phyloP scores from a whole-genome alignment of 2,888 invertebrate genomes.

The Chironomus tentans region DNA sequence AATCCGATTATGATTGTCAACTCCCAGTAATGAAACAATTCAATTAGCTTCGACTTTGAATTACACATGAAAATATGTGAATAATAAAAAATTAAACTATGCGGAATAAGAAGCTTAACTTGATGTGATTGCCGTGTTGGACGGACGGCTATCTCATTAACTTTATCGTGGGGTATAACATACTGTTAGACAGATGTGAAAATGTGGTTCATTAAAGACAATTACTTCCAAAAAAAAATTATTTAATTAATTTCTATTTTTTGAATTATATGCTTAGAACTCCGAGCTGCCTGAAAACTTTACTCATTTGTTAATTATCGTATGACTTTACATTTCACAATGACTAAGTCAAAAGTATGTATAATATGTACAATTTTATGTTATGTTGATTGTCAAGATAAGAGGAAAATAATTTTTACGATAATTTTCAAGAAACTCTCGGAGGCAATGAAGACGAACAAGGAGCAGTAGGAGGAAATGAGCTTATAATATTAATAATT shows the following conservation, averaged over 20 bases:
- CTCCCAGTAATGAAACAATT: conserved; percentile 5
- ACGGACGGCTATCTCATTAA: no score
- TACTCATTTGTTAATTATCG: not conserved
- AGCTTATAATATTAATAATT: not conserved
- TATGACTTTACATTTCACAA: not conserved
- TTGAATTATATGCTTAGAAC: not conserved
- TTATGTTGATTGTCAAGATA: not conserved
- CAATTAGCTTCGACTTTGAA: conserved; percentile 9
- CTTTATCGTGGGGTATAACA: no score
- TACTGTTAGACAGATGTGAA: conserved; percentile 12
- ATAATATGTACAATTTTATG: no score
- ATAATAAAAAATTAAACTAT: not conserved
- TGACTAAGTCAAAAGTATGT: no score
- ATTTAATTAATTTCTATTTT: conserved; percentile 16
- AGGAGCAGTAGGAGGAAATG: no score
- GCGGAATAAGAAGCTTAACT: not conserved
- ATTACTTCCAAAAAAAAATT: conserved; percentile 17
- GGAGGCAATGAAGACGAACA: no score
- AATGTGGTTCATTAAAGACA: conserved; percentile 17
- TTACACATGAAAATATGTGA: not conserved
- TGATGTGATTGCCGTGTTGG: not conserved
- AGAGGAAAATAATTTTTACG: not conserved
- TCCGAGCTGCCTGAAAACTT: not conserved
- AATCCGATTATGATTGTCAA: conserved; percentile 25
- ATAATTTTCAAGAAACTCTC: no score